Percentiles rank a stretch among this genome's conserved stretches.
These are phyloP conservation scores for Diphyllodes magnificus DNA, from an alignment of 2,113 vertebrate species.

Conservation along the genomic window DNA sequence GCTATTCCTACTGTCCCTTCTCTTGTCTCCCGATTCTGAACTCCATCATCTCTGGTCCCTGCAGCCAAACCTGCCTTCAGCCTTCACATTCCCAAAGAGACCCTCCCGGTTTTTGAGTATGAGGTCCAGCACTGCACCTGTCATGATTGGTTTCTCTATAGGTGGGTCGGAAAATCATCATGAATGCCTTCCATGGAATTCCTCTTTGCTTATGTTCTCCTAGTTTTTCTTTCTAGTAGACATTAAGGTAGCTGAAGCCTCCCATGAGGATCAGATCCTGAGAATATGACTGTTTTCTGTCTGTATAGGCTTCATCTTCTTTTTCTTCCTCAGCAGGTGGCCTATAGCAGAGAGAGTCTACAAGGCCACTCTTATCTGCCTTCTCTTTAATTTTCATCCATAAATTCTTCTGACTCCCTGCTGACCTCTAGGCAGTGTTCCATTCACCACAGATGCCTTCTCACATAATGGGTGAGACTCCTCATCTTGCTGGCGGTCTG, in stretches of 20 bases:
- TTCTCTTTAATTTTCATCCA: neutral
- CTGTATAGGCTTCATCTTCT: neutral
- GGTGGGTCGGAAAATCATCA: neutral
- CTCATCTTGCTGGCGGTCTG: neutral
- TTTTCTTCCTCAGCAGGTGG: neutral
- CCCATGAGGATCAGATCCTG: neutral
- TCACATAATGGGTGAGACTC: neutral
- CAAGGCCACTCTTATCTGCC: neutral
- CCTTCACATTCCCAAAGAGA: neutral
- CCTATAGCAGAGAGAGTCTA: neutral
- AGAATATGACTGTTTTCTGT: neutral
- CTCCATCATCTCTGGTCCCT: neutral
- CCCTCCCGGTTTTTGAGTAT: neutral
- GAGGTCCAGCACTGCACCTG: neutral
- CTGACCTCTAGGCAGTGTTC: neutral
- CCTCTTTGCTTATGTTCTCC: neutral
- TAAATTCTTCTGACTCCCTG: neutral
- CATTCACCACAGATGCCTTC: neutral
- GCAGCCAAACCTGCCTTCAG: neutral
- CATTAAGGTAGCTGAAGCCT: neutral
- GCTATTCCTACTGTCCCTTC: neutral
- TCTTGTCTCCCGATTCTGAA: neutral
- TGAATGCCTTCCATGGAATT: neutral
- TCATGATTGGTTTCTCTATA: neutral
- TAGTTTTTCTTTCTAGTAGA: neutral